Evolutionary conservation across 2,888 invertebrate genomes (phyloP).

Genomic region (Himalopsyche kuldschensis): DNA sequence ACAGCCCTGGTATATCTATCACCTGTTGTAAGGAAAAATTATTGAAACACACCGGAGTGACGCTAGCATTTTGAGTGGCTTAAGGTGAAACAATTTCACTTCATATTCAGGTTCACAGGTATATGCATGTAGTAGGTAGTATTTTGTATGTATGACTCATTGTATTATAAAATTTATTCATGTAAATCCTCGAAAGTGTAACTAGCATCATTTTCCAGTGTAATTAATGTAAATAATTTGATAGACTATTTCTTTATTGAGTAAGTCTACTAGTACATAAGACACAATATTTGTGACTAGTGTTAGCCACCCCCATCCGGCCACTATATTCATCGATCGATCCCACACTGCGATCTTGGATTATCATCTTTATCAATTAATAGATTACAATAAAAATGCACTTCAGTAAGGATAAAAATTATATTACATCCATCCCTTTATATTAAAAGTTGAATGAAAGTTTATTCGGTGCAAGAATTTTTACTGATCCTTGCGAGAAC

Average conservation of each 20-base stretch:
- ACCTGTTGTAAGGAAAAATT: too few relatives aligned
- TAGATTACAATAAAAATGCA: slow-evolving; percentile 1
- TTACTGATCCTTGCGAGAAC: background rate
- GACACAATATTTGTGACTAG: slow-evolving; percentile 39
- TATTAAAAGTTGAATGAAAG: background rate
- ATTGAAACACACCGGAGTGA: too few relatives aligned
- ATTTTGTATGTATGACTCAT: too few relatives aligned
- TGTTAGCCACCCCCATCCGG: slow-evolving; percentile 9
- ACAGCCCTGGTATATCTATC: too few relatives aligned
- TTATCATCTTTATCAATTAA: background rate
- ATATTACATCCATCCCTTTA: background rate
- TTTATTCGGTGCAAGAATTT: background rate
- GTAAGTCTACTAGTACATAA: slow-evolving; percentile 38
- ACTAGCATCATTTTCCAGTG: background rate
- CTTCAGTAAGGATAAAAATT: background rate
- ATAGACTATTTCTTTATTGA: slow-evolving; percentile 19
- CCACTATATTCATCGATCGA: background rate
- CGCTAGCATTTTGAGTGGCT: too few relatives aligned
- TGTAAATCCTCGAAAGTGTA: too few relatives aligned
- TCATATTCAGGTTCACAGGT: too few relatives aligned
- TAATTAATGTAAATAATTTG: background rate
- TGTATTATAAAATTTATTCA: too few relatives aligned
- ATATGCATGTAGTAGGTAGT: too few relatives aligned
- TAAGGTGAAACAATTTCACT: too few relatives aligned
- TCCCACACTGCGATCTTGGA: background rate